These are phyloP conservation scores for Corapipo altera DNA, from an alignment of 2,113 vertebrate genomes.

Conservation along the genomic window DNA sequence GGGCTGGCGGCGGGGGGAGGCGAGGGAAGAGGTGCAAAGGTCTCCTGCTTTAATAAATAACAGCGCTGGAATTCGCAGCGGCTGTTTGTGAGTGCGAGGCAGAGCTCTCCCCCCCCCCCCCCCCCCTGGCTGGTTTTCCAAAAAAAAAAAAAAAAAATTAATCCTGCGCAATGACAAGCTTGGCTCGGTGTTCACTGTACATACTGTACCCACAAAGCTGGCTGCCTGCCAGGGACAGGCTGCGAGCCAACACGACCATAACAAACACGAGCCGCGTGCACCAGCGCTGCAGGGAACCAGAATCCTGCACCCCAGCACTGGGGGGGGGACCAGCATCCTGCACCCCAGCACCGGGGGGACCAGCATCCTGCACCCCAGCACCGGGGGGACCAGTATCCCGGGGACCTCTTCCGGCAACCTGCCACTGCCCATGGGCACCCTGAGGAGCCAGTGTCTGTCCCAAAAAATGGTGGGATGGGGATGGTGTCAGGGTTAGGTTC, in stretches of 20 bases:
- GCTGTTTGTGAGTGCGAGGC: conserved; percentile 56
- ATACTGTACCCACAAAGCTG: conserved; percentile 96
- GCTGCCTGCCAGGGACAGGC: conserved; percentile 84
- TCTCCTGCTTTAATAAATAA: conserved; percentile 64
- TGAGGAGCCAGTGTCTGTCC: neutral
- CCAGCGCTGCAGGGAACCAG: conserved; percentile 37
- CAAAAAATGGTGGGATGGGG: neutral
- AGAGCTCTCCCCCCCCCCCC: conserved; percentile 25
- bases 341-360: neutral
- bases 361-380: neutral
- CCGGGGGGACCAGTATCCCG: neutral
- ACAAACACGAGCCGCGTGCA: conserved; percentile 78
- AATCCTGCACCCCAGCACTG: neutral
- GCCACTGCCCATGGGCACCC: neutral
- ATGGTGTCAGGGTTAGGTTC: neutral
- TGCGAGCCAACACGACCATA: conserved; percentile 79
- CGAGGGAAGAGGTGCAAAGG: conserved; percentile 31
- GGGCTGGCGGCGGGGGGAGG: neutral
- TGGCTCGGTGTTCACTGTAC: conserved; percentile 94
- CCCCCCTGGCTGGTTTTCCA: conserved; percentile 51
- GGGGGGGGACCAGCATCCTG: neutral
- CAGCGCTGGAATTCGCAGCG: conserved; percentile 29
- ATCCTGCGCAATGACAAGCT: conserved; percentile 78
- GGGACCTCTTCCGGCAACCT: neutral
- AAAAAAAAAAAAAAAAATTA: conserved; percentile 51